phyloP scores from a whole-genome alignment of 2,888 invertebrate genomes.

The Holacanthella duospinosa region DNA sequence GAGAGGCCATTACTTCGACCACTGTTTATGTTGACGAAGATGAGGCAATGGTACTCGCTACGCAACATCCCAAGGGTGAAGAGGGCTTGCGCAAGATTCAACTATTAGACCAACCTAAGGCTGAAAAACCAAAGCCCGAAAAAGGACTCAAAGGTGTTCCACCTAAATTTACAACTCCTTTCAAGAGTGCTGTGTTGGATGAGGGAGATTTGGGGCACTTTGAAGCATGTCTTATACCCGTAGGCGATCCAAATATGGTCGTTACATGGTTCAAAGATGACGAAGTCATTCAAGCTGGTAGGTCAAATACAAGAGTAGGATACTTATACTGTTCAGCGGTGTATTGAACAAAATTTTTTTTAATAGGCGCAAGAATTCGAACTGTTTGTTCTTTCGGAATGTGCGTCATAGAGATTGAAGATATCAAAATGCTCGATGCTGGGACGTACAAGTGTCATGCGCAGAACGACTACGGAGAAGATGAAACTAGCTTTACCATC shows the following conservation, averaged over 20 bases:
- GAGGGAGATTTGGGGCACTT: constrained; percentile 79
- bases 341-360: too few relatives aligned
- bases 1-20: constrained; percentile 85
- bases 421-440: constrained; percentile 83
- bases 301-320: not conserved
- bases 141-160: constrained; percentile 71
- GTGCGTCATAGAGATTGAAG: constrained; percentile 90
- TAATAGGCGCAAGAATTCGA: constrained; percentile 61
- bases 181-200: constrained; percentile 29
- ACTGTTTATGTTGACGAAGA: constrained; percentile 61
- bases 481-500: constrained; percentile 71
- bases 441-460: constrained; percentile 81
- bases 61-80: constrained; percentile 90
- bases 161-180: constrained; percentile 71
- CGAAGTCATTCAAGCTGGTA: constrained; percentile 62
- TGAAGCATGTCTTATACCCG: constrained; percentile 89
- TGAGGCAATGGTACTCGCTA: constrained; percentile 70
- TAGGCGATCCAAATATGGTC: constrained; percentile 84
- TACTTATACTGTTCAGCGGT: too few relatives aligned
- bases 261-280: constrained; percentile 96
- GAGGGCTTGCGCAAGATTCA: constrained; percentile 84
- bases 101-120: constrained; percentile 60
- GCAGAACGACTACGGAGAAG: constrained; percentile 77
- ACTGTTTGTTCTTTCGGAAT: constrained; percentile 96
- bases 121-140: constrained; percentile 49